Conservation (phyloP, 2,888 invertebrate species). For the Stegana nigrithorax region DNA sequence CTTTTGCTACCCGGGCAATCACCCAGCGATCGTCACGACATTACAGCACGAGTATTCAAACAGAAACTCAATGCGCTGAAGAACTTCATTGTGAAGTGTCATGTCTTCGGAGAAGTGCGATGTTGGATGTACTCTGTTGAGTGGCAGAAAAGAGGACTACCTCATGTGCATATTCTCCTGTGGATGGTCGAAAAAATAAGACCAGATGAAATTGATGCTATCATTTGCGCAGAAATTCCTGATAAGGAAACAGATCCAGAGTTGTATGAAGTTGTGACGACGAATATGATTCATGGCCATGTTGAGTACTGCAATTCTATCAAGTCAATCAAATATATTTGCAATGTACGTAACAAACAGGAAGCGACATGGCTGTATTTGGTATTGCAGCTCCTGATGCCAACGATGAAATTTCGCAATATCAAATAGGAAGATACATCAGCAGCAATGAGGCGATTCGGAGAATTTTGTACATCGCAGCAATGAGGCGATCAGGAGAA, state of each 20-base stretch:
- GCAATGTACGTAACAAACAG: slow-evolving; percentile 6
- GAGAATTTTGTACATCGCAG: too few relatives aligned
- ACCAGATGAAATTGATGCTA: slow-evolving; percentile 36
- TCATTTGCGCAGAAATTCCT: slow-evolving; percentile 41
- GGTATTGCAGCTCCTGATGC: slow-evolving; percentile 3
- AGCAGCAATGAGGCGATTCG: too few relatives aligned
- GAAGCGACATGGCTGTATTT: slow-evolving; percentile 19
- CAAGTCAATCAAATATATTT: slow-evolving; percentile 23
- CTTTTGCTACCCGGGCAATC: slow-evolving; percentile 10
- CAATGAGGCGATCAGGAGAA: too few relatives aligned
- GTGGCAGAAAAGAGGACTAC: too few relatives aligned
- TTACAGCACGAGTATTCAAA: slow-evolving; percentile 32
- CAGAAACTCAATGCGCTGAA: slow-evolving; percentile 33
- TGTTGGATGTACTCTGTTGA: slow-evolving; percentile 52
- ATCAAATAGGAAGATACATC: neutral
- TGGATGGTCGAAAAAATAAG: slow-evolving; percentile 34
- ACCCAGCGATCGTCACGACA: slow-evolving; percentile 23
- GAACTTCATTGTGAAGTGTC: slow-evolving; percentile 35
- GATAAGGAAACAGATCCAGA: slow-evolving; percentile 45
- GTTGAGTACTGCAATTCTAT: slow-evolving; percentile 63
- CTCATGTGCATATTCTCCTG: too few relatives aligned
- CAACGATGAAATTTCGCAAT: neutral
- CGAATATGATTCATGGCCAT: slow-evolving; percentile 52
- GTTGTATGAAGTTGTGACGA: slow-evolving; percentile 44
- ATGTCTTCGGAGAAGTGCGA: slow-evolving; percentile 33